Evolutionary conservation across 1,140 invertebrate species (phyloP), one percentile per base, ranked within the genome.

Genomic region (Coptotermes formosanus): DNA sequence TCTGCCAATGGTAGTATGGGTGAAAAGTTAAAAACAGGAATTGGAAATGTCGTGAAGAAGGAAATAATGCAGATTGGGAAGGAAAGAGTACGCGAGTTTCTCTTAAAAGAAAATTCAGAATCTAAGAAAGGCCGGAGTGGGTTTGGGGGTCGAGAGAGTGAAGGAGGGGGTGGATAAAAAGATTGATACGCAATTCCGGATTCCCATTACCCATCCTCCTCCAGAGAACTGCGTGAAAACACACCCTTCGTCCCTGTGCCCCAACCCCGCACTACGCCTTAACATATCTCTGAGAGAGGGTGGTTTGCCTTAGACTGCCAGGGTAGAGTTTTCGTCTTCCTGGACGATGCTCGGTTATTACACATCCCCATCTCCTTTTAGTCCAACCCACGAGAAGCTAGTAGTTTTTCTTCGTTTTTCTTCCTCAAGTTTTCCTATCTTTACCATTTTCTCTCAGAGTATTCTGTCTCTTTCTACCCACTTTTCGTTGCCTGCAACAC

Each of bases 201-300:
- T 81, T 82, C 64, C 85, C 85, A 85, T 85, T 85, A 85, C 85
- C 85, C 85, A 85, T 85, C 85, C 85, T 30, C 85, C 83, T 55
- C 12, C 45, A 32, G 64, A 75, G 64, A 75, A 75, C 64, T 75
- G 64, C 64, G 64, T 75, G 64, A 75, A 30, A 8, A 75, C 64
- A 75, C 64, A 25, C 25, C 64, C 25, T 30, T 30, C 64, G n/a
- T 30, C 64, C 52, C 52, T n/a, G 6, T 30, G 8, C 64, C 64
- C 25, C 8, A 30, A 43, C 14, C 25, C 82, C 9, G 12, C 82
- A 9, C 21, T 44, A 32, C 43, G 82, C 16, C 43, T 45, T 44
- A 38, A n/a, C 82, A 43, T 83, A 83, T 83, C 82, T 83, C 82
- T 83, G 25, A 16, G 82, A 52, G 43, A 52, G 82, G 82, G 48